A percentile compares a stretch with the other conserved stretches of the same genome.
Evolutionary conservation across 1,140 invertebrate species (phyloP).

Genomic region (Drosophila pseudoananassae): DNA sequence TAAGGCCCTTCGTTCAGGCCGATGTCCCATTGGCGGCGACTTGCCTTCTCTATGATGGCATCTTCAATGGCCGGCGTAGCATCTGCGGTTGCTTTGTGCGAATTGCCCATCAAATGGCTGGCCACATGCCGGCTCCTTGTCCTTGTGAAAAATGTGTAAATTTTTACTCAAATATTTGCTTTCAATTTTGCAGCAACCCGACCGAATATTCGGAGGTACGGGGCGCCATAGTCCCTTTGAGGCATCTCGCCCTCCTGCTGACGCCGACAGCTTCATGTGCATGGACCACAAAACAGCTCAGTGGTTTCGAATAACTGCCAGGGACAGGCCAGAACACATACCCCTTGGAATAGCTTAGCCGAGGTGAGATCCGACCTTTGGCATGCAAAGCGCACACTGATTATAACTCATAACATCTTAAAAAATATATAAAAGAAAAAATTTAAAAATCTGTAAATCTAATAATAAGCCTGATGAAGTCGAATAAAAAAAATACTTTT

Average conservation of each 20-base stretch:
- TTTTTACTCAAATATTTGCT: slow-evolving; percentile 80
- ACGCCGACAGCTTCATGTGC: slow-evolving; percentile 72
- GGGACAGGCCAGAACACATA: slow-evolving; percentile 40
- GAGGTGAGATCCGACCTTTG: slow-evolving; percentile 39
- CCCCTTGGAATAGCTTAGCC: slow-evolving; percentile 13
- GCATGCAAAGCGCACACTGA: not conserved
- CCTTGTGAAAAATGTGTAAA: slow-evolving; percentile 64
- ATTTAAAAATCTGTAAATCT: not conserved
- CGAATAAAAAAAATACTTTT: no score
- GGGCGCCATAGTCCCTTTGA: slow-evolving; percentile 36
- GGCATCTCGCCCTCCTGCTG: slow-evolving; percentile 20
- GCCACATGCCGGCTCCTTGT: slow-evolving; percentile 33
- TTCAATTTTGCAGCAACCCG: slow-evolving; percentile 64
- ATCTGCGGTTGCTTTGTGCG: slow-evolving; percentile 59
- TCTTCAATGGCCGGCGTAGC: slow-evolving; percentile 37
- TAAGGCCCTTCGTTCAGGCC: slow-evolving; percentile 16
- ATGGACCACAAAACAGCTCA: slow-evolving; percentile 71
- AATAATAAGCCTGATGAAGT: no score
- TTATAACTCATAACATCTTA: no score
- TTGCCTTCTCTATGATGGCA: slow-evolving; percentile 1
- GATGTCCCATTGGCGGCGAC: slow-evolving; percentile 14
- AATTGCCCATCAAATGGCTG: slow-evolving; percentile 56
- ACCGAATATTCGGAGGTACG: not conserved
- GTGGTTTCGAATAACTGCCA: slow-evolving; percentile 77
- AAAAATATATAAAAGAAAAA: not conserved